Evolutionary conservation across 2,113 vertebrate species (phyloP), one percentile per base, ranked within the genome.

Genomic region (Myrmophylax atrothorax): DNA sequence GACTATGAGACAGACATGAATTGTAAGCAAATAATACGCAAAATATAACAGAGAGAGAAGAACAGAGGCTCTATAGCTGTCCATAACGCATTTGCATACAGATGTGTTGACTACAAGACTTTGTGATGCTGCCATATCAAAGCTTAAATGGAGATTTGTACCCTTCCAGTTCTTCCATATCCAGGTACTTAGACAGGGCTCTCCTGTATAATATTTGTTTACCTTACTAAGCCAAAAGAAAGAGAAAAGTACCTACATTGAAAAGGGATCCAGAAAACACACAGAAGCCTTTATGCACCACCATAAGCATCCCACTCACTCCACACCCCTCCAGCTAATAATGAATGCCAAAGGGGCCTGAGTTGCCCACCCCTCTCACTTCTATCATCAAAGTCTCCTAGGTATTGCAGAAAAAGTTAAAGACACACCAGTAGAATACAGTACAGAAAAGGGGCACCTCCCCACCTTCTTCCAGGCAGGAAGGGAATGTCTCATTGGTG

Each of bases 11-110:
- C 76, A 95, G 91, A 95, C 72, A 72, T 86, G 82, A 95, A 90
- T 70, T 84, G 91, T 91, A 95, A 92, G 90, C 67, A 96, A 94
- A 96, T 96, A 97, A 94, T 89, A 92, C 60, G 20, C 85, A 92
- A 94, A 94, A 92, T 93, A 92, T 42, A 73, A 70, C 75, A 90
- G 76, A 92, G 59, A 84, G 40, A 16, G 13, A 76, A 90, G 91
- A 93, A 85, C 28, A 93, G 79, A 94, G 79, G 33, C 35, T 88
- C 64, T 93, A 93, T 64, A 95, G 72, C 83, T 86, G 83, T 74
- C 85, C 90, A 35, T 47, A 83, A 58, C 75, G 64, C 14, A 93
- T 94, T 90, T 96, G 83, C 90, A 91, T 91, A 67, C 79, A 94
- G 79, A 87, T 87, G 16, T 60, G 73, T 81, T 92, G 58, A 88